Percentiles rank a stretch among this genome's conserved stretches.
These are phyloP conservation scores for Notothenia coriiceps DNA, from an alignment of 2,113 vertebrate genomes.

Conservation along the genomic window DNA sequence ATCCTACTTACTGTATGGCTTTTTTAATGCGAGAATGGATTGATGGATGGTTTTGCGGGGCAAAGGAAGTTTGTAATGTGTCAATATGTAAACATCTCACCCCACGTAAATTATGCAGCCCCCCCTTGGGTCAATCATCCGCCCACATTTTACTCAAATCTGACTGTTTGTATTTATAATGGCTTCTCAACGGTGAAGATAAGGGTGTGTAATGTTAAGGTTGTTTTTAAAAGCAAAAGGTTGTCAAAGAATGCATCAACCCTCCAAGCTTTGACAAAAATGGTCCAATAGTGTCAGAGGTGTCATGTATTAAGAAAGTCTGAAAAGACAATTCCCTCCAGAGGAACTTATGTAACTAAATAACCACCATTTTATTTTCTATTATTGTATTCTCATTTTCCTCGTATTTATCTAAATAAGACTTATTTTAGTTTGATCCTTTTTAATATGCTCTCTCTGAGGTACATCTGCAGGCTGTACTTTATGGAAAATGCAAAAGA, in stretches of 20 bases:
- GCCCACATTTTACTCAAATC: conserved; percentile 10
- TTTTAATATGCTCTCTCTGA: neutral
- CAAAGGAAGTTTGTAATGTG: neutral
- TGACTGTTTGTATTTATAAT: neutral
- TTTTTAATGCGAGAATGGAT: neutral
- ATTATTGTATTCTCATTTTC: too few relatives aligned
- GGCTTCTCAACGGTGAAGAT: conserved; percentile 15
- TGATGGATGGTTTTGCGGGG: neutral
- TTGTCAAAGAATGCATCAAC: neutral
- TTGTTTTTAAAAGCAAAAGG: conserved; percentile 3
- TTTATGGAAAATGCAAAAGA: neutral
- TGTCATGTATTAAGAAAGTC: too few relatives aligned
- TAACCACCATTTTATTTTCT: too few relatives aligned
- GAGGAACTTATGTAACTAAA: too few relatives aligned
- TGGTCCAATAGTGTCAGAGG: neutral
- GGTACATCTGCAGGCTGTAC: neutral
- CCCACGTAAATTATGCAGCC: conserved; percentile 19
- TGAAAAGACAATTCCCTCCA: too few relatives aligned
- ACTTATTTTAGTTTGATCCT: too few relatives aligned
- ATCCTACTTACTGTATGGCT: neutral
- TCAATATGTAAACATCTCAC: conserved; percentile 12
- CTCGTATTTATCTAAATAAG: too few relatives aligned
- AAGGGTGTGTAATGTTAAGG: neutral
- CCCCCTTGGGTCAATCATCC: conserved; percentile 1
- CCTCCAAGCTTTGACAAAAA: neutral